Evolutionary conservation across 1,140 invertebrate species (phyloP).

Genomic region (Coelopa frigida): DNA sequence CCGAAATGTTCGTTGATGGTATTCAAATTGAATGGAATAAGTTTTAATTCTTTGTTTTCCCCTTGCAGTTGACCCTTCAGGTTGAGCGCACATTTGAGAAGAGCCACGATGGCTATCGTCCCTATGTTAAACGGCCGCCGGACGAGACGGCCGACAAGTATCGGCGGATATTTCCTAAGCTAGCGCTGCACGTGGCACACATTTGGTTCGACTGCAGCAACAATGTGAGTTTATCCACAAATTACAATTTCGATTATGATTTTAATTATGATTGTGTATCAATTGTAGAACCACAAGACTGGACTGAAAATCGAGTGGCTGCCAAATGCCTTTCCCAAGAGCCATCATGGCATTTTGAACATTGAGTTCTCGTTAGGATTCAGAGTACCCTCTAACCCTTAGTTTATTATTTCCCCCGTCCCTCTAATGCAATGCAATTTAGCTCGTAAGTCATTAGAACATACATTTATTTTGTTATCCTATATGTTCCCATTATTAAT

Average conservation of each 20-base stretch:
- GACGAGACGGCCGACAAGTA: constrained; percentile 3
- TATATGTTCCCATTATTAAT: no score
- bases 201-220: constrained; percentile 10
- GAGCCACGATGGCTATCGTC: constrained; percentile 18
- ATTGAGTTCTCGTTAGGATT: no score
- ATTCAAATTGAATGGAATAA: not conserved
- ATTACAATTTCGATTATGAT: not conserved
- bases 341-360: constrained; percentile 31
- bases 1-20: constrained; percentile 23
- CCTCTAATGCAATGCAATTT: no score
- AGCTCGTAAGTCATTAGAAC: constrained; percentile 19
- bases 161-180: constrained; percentile 18
- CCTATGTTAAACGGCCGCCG: constrained; percentile 17
- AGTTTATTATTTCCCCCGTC: no score
- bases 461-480: no score
- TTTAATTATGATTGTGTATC: no score
- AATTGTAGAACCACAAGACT: constrained; percentile 14
- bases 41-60: not conserved
- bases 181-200: constrained; percentile 13
- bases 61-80: constrained; percentile 21
- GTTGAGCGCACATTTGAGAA: constrained; percentile 26
- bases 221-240: constrained; percentile 7
- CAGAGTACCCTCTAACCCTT: no score
- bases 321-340: constrained; percentile 26
- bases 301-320: constrained; percentile 34